These are phyloP conservation scores for Hirudinaria manillensis DNA, from an alignment of 2,888 invertebrate genomes.

Conservation along the genomic window DNA sequence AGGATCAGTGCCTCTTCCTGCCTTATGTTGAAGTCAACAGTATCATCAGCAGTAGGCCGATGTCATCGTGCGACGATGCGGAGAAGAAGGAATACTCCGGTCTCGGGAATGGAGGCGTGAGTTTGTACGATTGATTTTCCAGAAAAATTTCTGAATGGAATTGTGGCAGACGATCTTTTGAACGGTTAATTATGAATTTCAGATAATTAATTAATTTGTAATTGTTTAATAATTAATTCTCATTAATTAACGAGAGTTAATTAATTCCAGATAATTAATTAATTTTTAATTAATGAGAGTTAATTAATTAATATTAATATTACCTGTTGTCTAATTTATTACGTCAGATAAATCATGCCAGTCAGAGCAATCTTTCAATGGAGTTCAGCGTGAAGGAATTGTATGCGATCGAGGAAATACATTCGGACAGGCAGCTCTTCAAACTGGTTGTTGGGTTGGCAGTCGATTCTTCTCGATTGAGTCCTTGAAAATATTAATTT, in stretches of 20 bases:
- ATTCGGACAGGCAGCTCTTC: slow-evolving; percentile 68
- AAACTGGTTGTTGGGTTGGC: slow-evolving; percentile 66
- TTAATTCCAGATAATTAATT: not conserved
- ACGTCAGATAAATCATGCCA: not conserved
- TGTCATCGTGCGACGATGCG: not conserved
- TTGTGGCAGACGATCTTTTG: not conserved
- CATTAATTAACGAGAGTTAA: not conserved
- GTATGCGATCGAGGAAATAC: slow-evolving; percentile 68
- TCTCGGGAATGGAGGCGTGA: not conserved
- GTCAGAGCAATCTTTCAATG: slow-evolving; percentile 52
- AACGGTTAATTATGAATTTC: no score
- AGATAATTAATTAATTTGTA: not conserved
- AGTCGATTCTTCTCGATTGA: not conserved
- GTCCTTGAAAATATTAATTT: no score
- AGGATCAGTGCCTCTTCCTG: slow-evolving; percentile 56
- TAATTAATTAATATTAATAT: not conserved
- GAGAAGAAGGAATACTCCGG: slow-evolving; percentile 1
- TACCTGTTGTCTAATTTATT: not conserved
- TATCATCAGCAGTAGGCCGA: slow-evolving; percentile 55
- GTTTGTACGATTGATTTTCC: not conserved
- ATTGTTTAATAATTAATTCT: not conserved
- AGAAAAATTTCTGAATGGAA: not conserved
- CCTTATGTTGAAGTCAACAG: slow-evolving; percentile 76
- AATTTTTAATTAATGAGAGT: not conserved
- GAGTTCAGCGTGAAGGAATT: slow-evolving; percentile 68